Evolutionary conservation across 1,140 invertebrate genomes (phyloP), one percentile per base, ranked within the genome.

Genomic region (Atta texana): DNA sequence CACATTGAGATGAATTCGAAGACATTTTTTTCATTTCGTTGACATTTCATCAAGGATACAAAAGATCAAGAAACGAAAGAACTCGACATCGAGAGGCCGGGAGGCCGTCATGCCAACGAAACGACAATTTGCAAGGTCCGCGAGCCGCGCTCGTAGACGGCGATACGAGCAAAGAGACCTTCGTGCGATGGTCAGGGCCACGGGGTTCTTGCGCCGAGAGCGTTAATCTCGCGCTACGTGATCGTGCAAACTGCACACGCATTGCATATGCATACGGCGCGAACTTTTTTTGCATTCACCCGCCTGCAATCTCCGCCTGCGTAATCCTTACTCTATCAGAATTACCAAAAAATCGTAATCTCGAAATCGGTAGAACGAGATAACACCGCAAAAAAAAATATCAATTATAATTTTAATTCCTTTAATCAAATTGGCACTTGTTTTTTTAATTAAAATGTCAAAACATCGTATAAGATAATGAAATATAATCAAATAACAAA

Each of bases 211-310:
- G 75, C 75, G 64, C 85, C 85, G 64, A 80, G 85, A 86, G 64
- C 75, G 85, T 86, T 86, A 86, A 86, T 86, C 85, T 86, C 76
- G 75, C 85, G 75, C 64, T 69, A 80, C 76, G 85, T 80, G 85
- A 86, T 86, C 75, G 85, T 66, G 64, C 85, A 86, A 86, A 86
- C 64, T 80, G 75, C 28, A 69, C 74, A 88, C 59, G 59, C 75
- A 78, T 85, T 28, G 69, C 55, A 61, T 59, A 74, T 75, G 55
- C 80, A 81, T 71, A 84, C 69, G n/a, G 16, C 12, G 18, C 8
- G 39, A 21, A 61, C 21, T 80, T 51, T 75, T 84, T 84, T 74
- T 28, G 51, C 51, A n/a, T 63, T 16, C 69, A 21, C n/a, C 24
- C 39, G 55, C 39, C 39, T 69, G 55, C 68, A 74, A 74, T 84